A percentile compares a stretch with the other conserved stretches of the same genome.
phyloP scores from a whole-genome alignment of 2,797 vertebrate genomes.

The Gymnothorax reevesii region DNA sequence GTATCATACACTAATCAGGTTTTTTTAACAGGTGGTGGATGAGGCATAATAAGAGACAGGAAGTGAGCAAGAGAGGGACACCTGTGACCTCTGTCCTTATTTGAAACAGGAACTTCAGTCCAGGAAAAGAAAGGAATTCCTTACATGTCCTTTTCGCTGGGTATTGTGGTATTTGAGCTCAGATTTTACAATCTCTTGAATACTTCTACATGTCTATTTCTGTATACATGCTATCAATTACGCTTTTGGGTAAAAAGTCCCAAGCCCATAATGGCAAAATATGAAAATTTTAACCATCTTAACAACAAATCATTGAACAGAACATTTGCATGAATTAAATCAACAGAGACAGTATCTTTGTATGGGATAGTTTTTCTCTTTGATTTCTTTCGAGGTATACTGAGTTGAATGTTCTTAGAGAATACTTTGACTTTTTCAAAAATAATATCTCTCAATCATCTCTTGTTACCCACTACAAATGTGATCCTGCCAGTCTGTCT shows the following conservation, averaged over 20 bases:
- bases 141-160: constrained; percentile 25
- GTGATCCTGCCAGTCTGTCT: too few relatives aligned
- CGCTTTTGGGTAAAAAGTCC: not conserved
- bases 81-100: constrained; percentile 74
- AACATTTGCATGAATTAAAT: too few relatives aligned
- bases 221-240: not conserved
- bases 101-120: constrained; percentile 67
- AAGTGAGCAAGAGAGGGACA: constrained; percentile 67
- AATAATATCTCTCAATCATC: too few relatives aligned
- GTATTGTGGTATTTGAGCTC: constrained; percentile 20
- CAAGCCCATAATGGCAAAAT: not conserved
- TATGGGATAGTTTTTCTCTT: too few relatives aligned
- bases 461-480: too few relatives aligned
- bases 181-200: not conserved
- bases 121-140: constrained; percentile 51
- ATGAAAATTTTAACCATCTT: too few relatives aligned
- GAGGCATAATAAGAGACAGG: constrained; percentile 63
- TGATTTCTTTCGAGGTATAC: too few relatives aligned
- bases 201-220: not conserved
- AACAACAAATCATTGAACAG: too few relatives aligned
- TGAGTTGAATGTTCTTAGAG: too few relatives aligned
- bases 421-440: too few relatives aligned
- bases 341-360: too few relatives aligned
- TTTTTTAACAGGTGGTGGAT: constrained; percentile 65
- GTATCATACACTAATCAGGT: constrained; percentile 7